Evolutionary conservation across 2,888 invertebrate species (phyloP), one percentile per base, ranked within the genome.

Genomic region (Mycogona germanica): DNA sequence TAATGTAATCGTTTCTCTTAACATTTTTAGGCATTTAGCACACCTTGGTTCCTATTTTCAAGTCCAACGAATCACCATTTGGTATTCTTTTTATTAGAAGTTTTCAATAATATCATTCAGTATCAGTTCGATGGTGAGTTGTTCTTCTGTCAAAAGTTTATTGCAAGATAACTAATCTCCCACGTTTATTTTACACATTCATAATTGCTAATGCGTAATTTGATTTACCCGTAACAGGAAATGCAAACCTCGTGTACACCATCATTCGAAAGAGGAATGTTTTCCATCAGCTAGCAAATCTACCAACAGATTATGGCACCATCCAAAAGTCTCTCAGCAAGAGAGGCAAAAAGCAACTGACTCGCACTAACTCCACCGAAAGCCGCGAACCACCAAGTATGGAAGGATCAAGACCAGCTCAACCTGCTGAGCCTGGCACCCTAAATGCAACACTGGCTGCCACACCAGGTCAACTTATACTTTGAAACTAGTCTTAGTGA

Each of bases 71-170:
- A 98, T 70, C 96, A 99, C 71, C 97, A 98, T 70, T 78, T 98
- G 59, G 93, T 98, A 9, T 98, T 98, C 75, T 97, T 98, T 73
- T 75, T 98, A 47, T 76, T 99, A 50, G 98, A 99, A 76, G 95
- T 97, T 68, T 98, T 98, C 73, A 99, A 98, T 73, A 98, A 98
- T 70, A 96, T 98, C 63, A 98, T 99, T 63, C 98, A 99, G 75
- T 96, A 96, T 68, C 96, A 96, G 72, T 96, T 96, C 71, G 95
- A 96, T 72, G 95, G 93, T 78, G 62, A 75, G 75, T 67, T 64
- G 56, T 58, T 35, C 5, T 47, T 41, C 19, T 41, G 21, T 17
- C 21, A 17, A 19, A 12, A 41, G 12, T 12, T 17, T 21, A 46
- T 9, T 46, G 9, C 6, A 46, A 9, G 9, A 25, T 46, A 25